Base-by-base conservation (phyloP, 2,113 vertebrate genomes). In the Tricholaema leucomelas region DNA sequence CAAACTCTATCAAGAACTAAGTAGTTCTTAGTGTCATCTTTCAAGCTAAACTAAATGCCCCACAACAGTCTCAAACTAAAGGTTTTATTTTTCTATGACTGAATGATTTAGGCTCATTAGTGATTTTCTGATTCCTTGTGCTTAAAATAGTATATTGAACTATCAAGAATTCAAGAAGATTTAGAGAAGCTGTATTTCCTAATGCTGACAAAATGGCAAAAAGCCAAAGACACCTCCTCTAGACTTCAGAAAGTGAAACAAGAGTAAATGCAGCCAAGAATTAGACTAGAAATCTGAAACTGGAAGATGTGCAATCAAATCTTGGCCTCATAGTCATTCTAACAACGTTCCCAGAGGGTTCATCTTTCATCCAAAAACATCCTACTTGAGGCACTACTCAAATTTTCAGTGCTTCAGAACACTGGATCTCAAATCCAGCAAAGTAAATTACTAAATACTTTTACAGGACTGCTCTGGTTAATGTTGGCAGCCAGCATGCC, bases 401-500 rank as follows among this genome's bases (percentile, higher is more conserved):
- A 4, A 23, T 40, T 52, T 30, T n/a, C 54, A 75, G 61, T 4
- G 28, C 55, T 92, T 50, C 23, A 59, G 30, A 86, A 19, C 4
- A 35, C 30, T 28, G 66, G 28, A 48, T 88, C 52, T 72, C 77
- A 50, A 69, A 84, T 8, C 21, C 52, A 90, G 76, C 59, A 70
- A 56, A 52, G 46, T 28, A 40, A 80, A 71, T 67, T 5, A 12
- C 74, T 48, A n/a, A 69, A 64, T 11, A n/a, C 27, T 30, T 69
- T 12, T 30, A 5, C 67, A 65, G 78, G 24, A 42, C 74, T 73
- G 91, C 71, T 76, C 87, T 95, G 89, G 40, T 87, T 58, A 33
- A 3, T 44, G 84, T 91, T 92, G 82, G 81, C 87, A 92, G 84
- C 46, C 78, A 93, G 91, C 77, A 9, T 87, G 70, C 94, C 81